A percentile compares a stretch with the other conserved stretches of the same genome.
Evolutionary conservation across 2,113 vertebrate species (phyloP).

Genomic region (Gambusia affinis): DNA sequence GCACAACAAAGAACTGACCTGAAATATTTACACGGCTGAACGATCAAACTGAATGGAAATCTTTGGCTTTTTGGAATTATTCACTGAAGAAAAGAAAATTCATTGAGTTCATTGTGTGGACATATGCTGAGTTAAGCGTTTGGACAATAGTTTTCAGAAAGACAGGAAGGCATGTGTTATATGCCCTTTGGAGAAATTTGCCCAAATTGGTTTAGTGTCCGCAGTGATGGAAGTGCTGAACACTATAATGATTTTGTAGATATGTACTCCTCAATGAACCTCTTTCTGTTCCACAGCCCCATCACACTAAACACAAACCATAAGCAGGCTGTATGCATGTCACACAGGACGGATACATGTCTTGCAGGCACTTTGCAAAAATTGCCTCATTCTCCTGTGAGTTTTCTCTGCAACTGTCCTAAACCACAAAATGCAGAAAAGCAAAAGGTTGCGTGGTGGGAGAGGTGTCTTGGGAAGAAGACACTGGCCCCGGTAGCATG

Average conservation of each 20-base stretch:
- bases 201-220: constrained; percentile 22
- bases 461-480: constrained; percentile 61
- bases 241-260: constrained; percentile 37
- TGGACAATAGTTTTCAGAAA: constrained; percentile 20
- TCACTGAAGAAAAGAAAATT: constrained; percentile 29
- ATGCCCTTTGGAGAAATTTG: constrained; percentile 21
- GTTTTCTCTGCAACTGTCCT: constrained; percentile 58
- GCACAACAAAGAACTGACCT: constrained; percentile 59
- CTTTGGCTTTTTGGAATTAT: constrained; percentile 55
- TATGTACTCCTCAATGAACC: constrained; percentile 23
- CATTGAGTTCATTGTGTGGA: constrained; percentile 37
- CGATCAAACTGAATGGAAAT: constrained; percentile 49
- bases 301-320: constrained; percentile 39
- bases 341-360: constrained; percentile 63
- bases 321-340: constrained; percentile 29
- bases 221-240: constrained; percentile 16
- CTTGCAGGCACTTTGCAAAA: constrained; percentile 70
- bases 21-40: constrained; percentile 58
- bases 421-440: constrained; percentile 41
- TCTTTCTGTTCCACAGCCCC: constrained; percentile 18
- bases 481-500: constrained; percentile 67
- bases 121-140: constrained; percentile 33
- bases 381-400: constrained; percentile 71
- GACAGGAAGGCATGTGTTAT: neutral
- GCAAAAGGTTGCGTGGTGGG: constrained; percentile 60